These are phyloP conservation scores for Pachydiplax longipennis DNA, from an alignment of 2,888 invertebrate species.

Conservation along the genomic window DNA sequence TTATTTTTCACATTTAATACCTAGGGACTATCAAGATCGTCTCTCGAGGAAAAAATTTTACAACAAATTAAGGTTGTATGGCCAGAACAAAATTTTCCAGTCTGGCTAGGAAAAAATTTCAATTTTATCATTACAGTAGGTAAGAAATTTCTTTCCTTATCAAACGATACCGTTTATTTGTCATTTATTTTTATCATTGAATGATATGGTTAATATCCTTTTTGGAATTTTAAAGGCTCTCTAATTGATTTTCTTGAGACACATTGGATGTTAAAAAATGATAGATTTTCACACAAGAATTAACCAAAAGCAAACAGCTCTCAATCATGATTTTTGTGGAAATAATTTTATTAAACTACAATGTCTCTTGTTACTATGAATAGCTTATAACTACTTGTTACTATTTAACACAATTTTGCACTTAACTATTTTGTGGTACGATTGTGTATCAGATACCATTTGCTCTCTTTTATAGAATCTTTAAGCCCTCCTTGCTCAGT, in stretches of 20 bases:
- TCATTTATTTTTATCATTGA: background rate
- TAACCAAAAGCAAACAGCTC: too few relatives aligned
- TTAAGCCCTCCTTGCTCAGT: conserved; percentile 16
- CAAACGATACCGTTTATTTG: background rate
- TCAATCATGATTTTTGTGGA: background rate
- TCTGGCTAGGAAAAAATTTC: conserved; percentile 1
- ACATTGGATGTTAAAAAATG: too few relatives aligned
- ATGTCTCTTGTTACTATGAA: too few relatives aligned
- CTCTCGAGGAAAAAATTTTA: background rate
- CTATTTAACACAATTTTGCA: too few relatives aligned
- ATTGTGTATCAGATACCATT: background rate
- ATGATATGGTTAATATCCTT: background rate
- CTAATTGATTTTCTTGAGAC: too few relatives aligned
- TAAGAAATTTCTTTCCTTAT: background rate
- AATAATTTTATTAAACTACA: too few relatives aligned
- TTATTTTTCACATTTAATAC: background rate
- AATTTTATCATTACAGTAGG: background rate
- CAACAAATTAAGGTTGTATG: conserved; percentile 22
- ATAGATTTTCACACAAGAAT: too few relatives aligned
- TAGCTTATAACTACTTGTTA: too few relatives aligned
- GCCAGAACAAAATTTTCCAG: conserved; percentile 15
- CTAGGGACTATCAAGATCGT: background rate
- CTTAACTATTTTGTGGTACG: too few relatives aligned
- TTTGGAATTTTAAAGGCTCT: too few relatives aligned
- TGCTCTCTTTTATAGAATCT: background rate